A percentile compares a stretch with the other conserved stretches of the same genome.
Conservation (phyloP, 2,797 vertebrate genomes). For the Denticeps clupeoides region DNA sequence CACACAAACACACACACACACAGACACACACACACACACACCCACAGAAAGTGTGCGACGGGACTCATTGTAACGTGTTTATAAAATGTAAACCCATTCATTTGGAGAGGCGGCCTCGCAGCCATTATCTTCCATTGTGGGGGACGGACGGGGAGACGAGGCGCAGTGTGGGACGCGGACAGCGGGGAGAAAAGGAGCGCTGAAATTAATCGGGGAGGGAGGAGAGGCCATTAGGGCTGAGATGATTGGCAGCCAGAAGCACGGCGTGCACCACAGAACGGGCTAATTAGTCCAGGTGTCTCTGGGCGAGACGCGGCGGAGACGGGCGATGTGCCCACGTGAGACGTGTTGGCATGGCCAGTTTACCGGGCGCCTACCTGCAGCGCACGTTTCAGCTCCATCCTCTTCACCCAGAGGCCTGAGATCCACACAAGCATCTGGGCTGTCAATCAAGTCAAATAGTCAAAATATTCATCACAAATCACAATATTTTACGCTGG, state of each 20-base stretch:
- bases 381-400: too few species aligned
- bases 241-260: constrained; percentile 57
- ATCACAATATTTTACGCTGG: too few species aligned
- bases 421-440: too few species aligned
- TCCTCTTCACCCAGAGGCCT: too few species aligned
- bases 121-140: constrained; percentile 52
- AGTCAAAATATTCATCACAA: too few species aligned
- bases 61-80: constrained; percentile 35
- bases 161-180: constrained; percentile 20
- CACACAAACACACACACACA: constrained; percentile 12
- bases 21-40: constrained; percentile 16
- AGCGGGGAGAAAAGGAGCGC: constrained; percentile 39
- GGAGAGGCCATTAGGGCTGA: constrained; percentile 51
- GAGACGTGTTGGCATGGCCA: too few species aligned
- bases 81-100: constrained; percentile 37
- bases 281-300: constrained; percentile 71
- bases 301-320: constrained; percentile 30
- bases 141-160: constrained; percentile 1
- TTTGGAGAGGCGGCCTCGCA: constrained; percentile 39
- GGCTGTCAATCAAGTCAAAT: too few species aligned
- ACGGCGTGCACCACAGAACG: constrained; percentile 57
- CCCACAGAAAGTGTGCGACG: constrained; percentile 30
- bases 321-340: too few species aligned
- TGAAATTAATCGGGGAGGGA: constrained; percentile 49
- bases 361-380: too few species aligned